Conservation (phyloP, 2,888 invertebrate genomes). For the Vesta saturnalis region DNA sequence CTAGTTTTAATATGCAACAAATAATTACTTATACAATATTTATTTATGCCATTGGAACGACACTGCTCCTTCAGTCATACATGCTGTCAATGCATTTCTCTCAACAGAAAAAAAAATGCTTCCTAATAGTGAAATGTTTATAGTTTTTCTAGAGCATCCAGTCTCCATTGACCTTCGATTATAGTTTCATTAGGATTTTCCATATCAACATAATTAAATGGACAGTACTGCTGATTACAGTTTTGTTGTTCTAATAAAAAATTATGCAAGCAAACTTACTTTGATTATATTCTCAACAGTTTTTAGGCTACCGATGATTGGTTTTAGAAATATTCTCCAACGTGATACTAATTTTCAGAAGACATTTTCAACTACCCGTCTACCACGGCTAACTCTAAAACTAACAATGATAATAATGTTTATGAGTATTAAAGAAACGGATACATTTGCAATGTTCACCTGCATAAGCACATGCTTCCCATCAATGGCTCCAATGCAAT, state of each 20-base stretch:
- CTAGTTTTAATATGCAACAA: no score
- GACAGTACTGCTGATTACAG: no score
- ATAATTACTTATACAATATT: not conserved
- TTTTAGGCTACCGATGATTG: not conserved
- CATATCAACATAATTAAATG: not conserved
- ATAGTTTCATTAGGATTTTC: not conserved
- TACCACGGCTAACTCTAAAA: not conserved
- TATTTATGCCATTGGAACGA: not conserved
- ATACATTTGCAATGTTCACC: not conserved
- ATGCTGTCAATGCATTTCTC: no score
- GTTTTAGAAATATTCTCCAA: not conserved
- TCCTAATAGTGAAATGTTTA: not conserved
- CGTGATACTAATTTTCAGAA: not conserved
- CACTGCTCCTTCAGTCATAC: not conserved
- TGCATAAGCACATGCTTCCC: no score
- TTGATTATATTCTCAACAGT: no score
- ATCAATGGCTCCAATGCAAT: no score
- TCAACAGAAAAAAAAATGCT: no score
- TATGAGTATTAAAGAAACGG: not conserved
- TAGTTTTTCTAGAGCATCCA: not conserved
- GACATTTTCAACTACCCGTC: not conserved
- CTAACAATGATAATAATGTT: not conserved
- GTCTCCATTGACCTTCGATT: not conserved
- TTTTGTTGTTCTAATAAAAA: slow-evolving; percentile 2
- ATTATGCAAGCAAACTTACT: not conserved